Conservation (phyloP, 35 echinoderm and acorn worm genomes). For the Apostichopus japonicus region DNA sequence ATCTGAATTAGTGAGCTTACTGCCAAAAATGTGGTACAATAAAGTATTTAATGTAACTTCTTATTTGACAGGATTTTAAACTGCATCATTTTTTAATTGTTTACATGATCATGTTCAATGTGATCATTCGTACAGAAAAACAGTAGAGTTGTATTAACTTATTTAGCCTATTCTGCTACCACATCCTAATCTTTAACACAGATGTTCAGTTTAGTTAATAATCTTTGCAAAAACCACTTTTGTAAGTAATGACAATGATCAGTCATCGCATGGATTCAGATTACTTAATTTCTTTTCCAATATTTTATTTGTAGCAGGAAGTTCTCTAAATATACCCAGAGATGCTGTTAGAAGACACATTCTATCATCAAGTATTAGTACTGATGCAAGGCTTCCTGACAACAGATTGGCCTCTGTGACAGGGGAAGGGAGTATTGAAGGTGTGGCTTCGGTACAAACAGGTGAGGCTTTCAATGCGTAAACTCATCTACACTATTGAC, state of each 20-base stretch:
- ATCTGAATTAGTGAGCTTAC: too few relatives aligned
- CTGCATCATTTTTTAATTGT: too few relatives aligned
- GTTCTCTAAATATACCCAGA: not conserved
- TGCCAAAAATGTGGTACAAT: too few relatives aligned
- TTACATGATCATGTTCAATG: too few relatives aligned
- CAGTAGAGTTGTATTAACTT: too few relatives aligned
- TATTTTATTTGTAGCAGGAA: constrained; percentile 3
- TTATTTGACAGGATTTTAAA: too few relatives aligned
- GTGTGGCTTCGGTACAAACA: not conserved
- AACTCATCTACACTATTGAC: not conserved
- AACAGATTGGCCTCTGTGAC: constrained; percentile 13
- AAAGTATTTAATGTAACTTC: too few relatives aligned
- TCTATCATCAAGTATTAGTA: constrained; percentile 32
- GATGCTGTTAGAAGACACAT: not conserved
- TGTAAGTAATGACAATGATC: not conserved
- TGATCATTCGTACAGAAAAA: too few relatives aligned
- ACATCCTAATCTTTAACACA: too few relatives aligned
- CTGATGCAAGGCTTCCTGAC: not conserved
- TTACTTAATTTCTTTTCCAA: not conserved
- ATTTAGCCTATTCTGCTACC: too few relatives aligned
- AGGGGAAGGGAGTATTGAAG: constrained; percentile 22
- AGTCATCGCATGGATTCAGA: not conserved
- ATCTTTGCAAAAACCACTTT: not conserved
- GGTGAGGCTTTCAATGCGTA: not conserved
- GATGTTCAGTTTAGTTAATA: not conserved